phyloP scores from a whole-genome alignment of 2,113 vertebrate genomes.

The Strigops habroptila region DNA sequence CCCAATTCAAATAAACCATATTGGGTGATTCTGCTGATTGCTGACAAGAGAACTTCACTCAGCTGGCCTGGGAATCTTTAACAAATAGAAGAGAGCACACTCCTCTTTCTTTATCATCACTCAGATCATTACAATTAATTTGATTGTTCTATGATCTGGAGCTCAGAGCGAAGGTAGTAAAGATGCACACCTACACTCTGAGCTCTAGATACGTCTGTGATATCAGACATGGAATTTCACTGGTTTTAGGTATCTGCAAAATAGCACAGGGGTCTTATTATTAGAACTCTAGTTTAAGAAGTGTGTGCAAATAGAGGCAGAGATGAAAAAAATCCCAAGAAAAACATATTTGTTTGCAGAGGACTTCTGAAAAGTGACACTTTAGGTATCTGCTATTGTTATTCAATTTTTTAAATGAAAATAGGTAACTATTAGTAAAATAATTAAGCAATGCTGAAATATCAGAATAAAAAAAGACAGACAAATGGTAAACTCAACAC shows the following conservation, averaged over 20 bases:
- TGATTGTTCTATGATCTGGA: not conserved
- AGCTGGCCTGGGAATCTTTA: not conserved
- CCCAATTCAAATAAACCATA: not conserved
- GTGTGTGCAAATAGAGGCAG: not conserved
- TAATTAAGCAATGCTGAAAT: not conserved
- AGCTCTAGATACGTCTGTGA: not conserved
- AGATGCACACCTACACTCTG: not conserved
- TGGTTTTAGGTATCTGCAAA: not conserved
- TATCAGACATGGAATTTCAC: not conserved
- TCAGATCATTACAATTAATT: not conserved
- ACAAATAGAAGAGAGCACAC: not conserved
- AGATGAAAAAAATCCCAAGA: not conserved
- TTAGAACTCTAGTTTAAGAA: not conserved
- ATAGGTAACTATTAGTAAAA: not conserved
- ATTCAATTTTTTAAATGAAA: not conserved
- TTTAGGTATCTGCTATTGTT: not conserved
- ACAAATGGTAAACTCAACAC: not conserved
- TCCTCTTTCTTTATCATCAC: not conserved
- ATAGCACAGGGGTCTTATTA: not conserved
- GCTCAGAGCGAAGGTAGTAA: not conserved
- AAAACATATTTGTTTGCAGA: not conserved
- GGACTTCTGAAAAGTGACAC: not conserved
- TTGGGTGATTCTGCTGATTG: not conserved
- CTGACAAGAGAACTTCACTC: not conserved
- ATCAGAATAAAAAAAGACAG: not conserved